Percentiles rank a stretch among this genome's conserved stretches.
phyloP scores from a whole-genome alignment of 2,797 vertebrate genomes.

The Halcyon chelicuti region DNA sequence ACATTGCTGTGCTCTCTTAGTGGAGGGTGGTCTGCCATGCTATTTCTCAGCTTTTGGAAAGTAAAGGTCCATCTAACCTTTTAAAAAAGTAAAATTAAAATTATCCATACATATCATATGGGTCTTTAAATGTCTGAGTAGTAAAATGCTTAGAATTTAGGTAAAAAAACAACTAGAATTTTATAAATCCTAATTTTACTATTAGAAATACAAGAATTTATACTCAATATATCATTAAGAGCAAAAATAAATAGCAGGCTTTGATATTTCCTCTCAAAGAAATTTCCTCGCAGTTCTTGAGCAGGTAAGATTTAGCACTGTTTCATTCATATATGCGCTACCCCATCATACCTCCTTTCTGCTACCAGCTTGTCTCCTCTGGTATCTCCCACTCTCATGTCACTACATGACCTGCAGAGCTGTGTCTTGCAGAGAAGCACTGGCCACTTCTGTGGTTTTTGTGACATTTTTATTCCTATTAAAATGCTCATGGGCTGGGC shows the following conservation, averaged over 20 bases:
- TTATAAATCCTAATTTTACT: background rate
- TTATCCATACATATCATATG: background rate
- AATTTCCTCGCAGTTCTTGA: background rate
- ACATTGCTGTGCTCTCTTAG: rapidly evolving
- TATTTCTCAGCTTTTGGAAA: background rate
- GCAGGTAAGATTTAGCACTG: background rate
- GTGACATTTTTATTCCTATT: background rate
- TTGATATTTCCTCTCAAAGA: background rate
- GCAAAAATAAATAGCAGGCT: background rate
- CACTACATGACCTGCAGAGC: background rate
- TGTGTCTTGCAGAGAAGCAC: background rate
- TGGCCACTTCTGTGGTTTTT: background rate
- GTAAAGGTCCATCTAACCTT: background rate
- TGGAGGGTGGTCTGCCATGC: background rate
- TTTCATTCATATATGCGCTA: background rate
- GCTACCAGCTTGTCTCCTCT: background rate
- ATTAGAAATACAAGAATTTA: background rate
- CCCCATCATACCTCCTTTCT: background rate
- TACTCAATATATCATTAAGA: background rate
- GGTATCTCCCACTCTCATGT: background rate
- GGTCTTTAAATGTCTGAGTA: background rate
- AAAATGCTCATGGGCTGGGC: background rate
- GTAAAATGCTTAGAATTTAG: background rate
- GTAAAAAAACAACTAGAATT: background rate
- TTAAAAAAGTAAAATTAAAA: background rate